phyloP scores from a whole-genome alignment of 2,888 invertebrate genomes.

The Dicycla oo region DNA sequence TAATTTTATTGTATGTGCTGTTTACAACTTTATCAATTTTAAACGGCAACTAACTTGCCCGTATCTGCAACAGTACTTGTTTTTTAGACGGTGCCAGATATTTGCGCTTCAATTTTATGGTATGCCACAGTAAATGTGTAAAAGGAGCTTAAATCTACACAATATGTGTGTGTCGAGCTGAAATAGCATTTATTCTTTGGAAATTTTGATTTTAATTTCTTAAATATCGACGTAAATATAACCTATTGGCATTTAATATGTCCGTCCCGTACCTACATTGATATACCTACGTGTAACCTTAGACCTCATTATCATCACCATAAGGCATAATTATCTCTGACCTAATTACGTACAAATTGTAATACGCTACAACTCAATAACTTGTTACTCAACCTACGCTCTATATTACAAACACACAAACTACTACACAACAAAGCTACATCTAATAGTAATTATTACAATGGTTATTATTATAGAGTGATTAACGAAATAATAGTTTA shows the following conservation, averaged over 20 bases:
- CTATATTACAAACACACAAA: no score
- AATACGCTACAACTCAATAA: not conserved
- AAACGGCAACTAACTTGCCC: no score
- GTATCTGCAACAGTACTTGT: no score
- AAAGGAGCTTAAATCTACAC: no score
- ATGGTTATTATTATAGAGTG: not conserved
- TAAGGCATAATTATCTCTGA: constrained; percentile 12
- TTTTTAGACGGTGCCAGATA: no score
- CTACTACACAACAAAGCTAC: no score
- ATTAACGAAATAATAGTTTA: not conserved
- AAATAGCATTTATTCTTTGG: not conserved
- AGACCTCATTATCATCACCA: not conserved
- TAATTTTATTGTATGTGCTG: no score
- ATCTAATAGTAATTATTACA: no score
- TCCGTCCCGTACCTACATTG: not conserved
- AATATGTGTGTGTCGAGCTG: not conserved
- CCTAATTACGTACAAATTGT: constrained; percentile 18
- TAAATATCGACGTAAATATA: not conserved
- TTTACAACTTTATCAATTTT: no score
- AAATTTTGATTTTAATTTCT: not conserved
- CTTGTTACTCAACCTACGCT: not conserved
- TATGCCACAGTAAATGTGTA: no score
- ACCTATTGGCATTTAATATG: not conserved
- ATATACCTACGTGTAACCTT: no score
- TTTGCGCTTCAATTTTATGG: no score